These are phyloP conservation scores for Phalacrocorax brasilianus DNA, from an alignment of 2,113 vertebrate genomes.

Conservation along the genomic window DNA sequence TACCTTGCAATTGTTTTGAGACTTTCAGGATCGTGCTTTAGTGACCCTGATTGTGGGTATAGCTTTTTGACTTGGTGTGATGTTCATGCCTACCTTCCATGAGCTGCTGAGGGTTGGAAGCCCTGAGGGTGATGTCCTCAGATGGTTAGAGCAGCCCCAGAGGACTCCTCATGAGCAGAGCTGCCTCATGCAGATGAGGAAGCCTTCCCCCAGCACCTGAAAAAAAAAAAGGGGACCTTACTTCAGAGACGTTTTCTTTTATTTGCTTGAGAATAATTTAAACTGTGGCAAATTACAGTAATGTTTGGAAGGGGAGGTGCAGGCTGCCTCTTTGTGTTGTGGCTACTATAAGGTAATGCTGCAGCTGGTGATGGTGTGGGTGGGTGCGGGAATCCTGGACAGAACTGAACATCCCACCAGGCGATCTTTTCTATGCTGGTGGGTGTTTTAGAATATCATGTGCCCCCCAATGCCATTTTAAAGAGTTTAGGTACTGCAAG, in stretches of 20 bases:
- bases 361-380: background rate
- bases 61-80: background rate
- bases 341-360: background rate
- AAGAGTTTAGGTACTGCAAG: background rate
- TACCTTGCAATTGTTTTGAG: background rate
- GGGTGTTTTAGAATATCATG: background rate
- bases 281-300: background rate
- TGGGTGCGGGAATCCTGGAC: background rate
- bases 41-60: background rate
- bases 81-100: fast-evolving
- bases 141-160: background rate
- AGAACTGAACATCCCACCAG: background rate
- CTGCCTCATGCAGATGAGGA: background rate
- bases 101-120: background rate
- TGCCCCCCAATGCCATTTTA: background rate
- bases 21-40: fast-evolving
- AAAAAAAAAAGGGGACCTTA: background rate
- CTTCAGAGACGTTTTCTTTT: background rate
- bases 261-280: background rate
- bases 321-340: background rate
- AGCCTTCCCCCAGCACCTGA: background rate
- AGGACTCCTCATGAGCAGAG: background rate
- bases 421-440: background rate
- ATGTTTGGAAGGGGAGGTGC: background rate
- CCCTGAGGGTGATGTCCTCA: background rate